Percentiles rank a stretch among this genome's conserved stretches.
phyloP scores from a whole-genome alignment of 2,113 vertebrate species.

The Tupaia tana region DNA sequence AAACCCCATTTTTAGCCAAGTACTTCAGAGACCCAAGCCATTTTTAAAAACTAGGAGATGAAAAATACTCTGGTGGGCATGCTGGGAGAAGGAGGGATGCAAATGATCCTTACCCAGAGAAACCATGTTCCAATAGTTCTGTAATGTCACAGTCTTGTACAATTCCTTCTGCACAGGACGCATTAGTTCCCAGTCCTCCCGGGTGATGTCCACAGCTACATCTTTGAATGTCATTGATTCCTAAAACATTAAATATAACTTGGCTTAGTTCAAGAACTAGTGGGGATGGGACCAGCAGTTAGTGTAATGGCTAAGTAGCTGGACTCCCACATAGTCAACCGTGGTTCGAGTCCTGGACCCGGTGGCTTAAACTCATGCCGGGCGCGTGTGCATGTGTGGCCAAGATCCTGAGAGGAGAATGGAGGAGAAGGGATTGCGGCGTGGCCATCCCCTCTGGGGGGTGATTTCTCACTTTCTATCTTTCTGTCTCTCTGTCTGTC shows the following conservation, averaged over 20 bases:
- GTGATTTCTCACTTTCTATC: too few relatives aligned
- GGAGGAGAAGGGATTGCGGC: too few relatives aligned
- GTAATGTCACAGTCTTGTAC: conserved; percentile 78
- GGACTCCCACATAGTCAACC: too few relatives aligned
- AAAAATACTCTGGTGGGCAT: neutral
- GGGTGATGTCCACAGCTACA: conserved; percentile 80
- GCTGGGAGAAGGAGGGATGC: neutral
- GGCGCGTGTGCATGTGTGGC: too few relatives aligned
- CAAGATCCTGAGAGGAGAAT: too few relatives aligned
- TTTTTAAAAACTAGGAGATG: neutral
- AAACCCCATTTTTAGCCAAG: neutral
- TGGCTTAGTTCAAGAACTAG: neutral
- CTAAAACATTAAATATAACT: conserved; percentile 66
- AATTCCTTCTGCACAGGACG: conserved; percentile 75
- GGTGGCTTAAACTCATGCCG: too few relatives aligned
- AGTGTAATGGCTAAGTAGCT: too few relatives aligned
- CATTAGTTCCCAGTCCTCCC: conserved; percentile 81
- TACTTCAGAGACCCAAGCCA: neutral
- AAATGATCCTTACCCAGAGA: conserved; percentile 74
- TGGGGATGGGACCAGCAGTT: too few relatives aligned
- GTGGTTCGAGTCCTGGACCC: too few relatives aligned
- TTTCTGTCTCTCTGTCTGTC: too few relatives aligned
- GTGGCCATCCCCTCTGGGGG: too few relatives aligned
- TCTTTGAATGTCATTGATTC: conserved; percentile 77
- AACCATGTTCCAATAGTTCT: conserved; percentile 83